Evolutionary conservation across 2,113 vertebrate species (phyloP).

Genomic region (Genyomyrus donnyi): DNA sequence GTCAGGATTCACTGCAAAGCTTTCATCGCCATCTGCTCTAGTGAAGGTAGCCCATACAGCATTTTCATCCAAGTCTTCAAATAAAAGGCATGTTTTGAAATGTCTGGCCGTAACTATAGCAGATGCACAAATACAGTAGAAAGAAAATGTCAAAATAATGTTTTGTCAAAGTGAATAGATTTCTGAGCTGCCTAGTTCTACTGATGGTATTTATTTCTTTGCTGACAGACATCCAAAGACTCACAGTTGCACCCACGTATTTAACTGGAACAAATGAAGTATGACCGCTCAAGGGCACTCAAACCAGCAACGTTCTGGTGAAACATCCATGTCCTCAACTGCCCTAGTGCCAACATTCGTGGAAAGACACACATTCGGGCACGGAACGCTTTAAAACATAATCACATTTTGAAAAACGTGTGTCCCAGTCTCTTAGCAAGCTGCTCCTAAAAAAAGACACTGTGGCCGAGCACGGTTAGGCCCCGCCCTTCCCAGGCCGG

Average conservation of each 20-base stretch:
- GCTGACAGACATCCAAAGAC: background rate
- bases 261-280: background rate
- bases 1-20: background rate
- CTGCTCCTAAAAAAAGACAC: background rate
- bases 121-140: background rate
- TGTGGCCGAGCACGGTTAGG: background rate
- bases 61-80: background rate
- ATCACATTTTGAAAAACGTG: background rate
- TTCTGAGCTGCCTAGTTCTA: background rate
- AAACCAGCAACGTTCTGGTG: background rate
- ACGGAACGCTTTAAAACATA: background rate
- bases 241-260: background rate
- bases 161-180: background rate
- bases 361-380: background rate
- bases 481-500: background rate
- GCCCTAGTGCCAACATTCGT: background rate
- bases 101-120: background rate
- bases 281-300: background rate
- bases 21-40: background rate
- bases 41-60: background rate
- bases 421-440: background rate
- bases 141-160: background rate
- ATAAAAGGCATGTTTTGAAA: background rate
- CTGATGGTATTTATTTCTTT: background rate
- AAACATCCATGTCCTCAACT: background rate